Evolutionary conservation across 2,797 vertebrate genomes (phyloP).

Genomic region (Sternotherus odoratus): DNA sequence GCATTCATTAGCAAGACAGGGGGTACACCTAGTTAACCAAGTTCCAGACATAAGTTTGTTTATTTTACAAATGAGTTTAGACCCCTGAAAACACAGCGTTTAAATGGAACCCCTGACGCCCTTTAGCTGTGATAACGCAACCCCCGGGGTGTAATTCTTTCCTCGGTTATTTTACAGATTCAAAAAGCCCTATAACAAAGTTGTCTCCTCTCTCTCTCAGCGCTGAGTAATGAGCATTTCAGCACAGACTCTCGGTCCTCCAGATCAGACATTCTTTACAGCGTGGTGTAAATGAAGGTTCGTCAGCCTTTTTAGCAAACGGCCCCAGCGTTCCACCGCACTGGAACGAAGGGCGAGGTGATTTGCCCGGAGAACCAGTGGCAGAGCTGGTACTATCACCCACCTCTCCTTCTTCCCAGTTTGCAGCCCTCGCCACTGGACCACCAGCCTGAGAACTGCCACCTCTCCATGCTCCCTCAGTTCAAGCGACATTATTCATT

Average conservation of each 20-base stretch:
- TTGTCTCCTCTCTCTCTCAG: not conserved
- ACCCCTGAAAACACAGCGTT: constrained; percentile 34
- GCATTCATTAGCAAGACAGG: not conserved
- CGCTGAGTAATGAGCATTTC: not conserved
- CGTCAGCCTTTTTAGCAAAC: too few relatives aligned
- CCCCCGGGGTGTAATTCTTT: not conserved
- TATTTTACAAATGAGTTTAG: not conserved
- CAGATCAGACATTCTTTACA: not conserved
- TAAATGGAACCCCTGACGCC: constrained; percentile 63
- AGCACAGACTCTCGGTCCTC: not conserved
- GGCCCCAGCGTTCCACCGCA: not conserved
- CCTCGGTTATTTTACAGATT: constrained; percentile 16
- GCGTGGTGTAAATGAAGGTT: too few relatives aligned
- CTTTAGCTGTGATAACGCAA: not conserved
- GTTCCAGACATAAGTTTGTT: not conserved
- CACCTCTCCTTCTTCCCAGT: not conserved
- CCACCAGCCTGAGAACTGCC: not conserved
- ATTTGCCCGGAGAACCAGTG: not conserved
- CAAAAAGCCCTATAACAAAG: not conserved
- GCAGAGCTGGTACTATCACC: not conserved
- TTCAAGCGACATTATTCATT: not conserved
- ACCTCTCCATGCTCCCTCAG: not conserved
- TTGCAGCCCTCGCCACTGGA: not conserved
- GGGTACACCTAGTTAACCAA: not conserved
- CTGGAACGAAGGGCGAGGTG: not conserved